Evolutionary conservation across 2,888 invertebrate genomes (phyloP).

Genomic region (Amitus sp.): DNA sequence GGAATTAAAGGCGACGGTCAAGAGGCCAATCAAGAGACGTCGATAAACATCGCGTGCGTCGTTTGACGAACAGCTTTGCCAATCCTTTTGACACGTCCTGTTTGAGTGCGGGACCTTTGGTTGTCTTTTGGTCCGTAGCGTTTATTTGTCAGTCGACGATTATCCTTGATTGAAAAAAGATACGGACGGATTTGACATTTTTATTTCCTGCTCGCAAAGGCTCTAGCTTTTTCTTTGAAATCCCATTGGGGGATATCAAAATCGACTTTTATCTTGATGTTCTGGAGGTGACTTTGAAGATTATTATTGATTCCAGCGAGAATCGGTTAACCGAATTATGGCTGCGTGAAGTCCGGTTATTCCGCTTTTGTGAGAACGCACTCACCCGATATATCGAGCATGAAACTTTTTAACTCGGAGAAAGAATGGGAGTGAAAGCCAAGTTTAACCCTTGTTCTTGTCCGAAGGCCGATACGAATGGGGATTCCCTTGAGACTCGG

Average conservation of each 20-base stretch:
- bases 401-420: constrained; percentile 23
- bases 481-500: no score
- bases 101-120: background rate
- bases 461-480: no score
- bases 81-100: constrained; percentile 10
- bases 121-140: background rate
- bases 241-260: background rate
- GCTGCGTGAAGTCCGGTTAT: constrained; percentile 32
- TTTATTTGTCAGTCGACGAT: background rate
- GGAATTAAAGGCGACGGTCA: constrained; percentile 34
- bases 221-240: background rate
- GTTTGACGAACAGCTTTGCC: constrained; percentile 6
- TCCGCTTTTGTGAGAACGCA: constrained; percentile 25
- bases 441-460: background rate
- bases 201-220: background rate
- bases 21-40: constrained; percentile 28
- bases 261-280: background rate
- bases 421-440: constrained; percentile 9
- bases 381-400: constrained; percentile 26
- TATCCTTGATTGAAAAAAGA: background rate
- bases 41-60: constrained; percentile 17
- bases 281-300: constrained; percentile 17
- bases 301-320: constrained; percentile 19
- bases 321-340: constrained; percentile 36
- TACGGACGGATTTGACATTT: no score